A percentile compares a stretch with the other conserved stretches of the same genome.
phyloP scores from a whole-genome alignment of 2,888 invertebrate genomes.

The Chrysotoxum bicinctum region DNA sequence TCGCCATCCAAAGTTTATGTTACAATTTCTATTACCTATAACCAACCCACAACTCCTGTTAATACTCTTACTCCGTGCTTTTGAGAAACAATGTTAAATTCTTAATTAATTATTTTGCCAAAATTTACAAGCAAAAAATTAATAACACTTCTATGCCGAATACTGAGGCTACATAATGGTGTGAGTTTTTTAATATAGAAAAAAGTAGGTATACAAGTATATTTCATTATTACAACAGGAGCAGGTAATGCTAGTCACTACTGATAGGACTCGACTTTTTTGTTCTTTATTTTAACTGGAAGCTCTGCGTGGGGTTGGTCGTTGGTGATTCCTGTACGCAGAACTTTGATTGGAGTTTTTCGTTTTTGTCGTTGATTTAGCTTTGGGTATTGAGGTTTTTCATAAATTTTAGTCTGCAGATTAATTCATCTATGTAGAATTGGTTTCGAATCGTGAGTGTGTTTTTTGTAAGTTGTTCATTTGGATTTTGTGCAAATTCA shows the following conservation, averaged over 20 bases:
- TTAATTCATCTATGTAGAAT: conserved; percentile 52
- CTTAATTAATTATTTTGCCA: conserved; percentile 67
- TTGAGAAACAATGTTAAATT: conserved; percentile 63
- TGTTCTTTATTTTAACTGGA: neutral
- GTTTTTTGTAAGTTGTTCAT: conserved; percentile 25
- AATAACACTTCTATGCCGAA: conserved; percentile 36
- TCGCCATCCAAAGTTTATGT: conserved; percentile 26
- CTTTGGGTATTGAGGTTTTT: conserved; percentile 35
- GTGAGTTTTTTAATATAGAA: neutral
- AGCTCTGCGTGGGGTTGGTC: neutral
- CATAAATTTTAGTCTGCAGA: conserved; percentile 25
- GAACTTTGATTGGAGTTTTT: conserved; percentile 53
- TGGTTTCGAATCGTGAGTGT: conserved; percentile 20
- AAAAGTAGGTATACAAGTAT: no score
- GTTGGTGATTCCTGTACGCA: neutral
- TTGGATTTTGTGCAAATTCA: conserved; percentile 57
- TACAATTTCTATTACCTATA: neutral
- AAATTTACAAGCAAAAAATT: conserved; percentile 63
- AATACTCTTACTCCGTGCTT: conserved; percentile 10
- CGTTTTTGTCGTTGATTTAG: conserved; percentile 38
- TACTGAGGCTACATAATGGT: neutral
- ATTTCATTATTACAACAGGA: no score
- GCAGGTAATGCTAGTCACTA: no score
- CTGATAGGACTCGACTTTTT: neutral
- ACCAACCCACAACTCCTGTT: neutral